Evolutionary conservation across 1,140 invertebrate genomes (phyloP).

Genomic region (Zaprionus ghesquierei): DNA sequence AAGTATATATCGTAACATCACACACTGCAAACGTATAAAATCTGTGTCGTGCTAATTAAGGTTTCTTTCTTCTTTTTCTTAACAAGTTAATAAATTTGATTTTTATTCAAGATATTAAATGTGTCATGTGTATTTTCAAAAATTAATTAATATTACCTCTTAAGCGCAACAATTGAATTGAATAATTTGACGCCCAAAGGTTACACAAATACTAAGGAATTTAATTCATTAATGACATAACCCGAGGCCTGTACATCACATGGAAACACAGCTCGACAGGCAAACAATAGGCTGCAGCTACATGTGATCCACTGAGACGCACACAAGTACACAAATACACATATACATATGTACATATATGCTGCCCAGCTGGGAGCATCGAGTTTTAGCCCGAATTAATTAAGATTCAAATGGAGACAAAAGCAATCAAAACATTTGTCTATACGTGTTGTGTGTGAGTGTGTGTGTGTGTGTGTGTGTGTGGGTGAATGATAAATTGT

Average conservation of each 20-base stretch:
- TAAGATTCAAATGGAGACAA: conserved; percentile 32
- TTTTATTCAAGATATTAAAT: too few relatives aligned
- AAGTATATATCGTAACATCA: too few relatives aligned
- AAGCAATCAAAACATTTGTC: conserved; percentile 58
- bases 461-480: conserved; percentile 6
- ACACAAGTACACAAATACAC: background rate
- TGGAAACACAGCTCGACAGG: background rate
- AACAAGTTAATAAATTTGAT: too few relatives aligned
- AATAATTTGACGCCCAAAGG: background rate
- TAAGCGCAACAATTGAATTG: background rate
- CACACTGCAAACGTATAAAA: too few relatives aligned
- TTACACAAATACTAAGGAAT: conserved; percentile 1
- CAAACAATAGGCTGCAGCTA: background rate
- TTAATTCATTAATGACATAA: conserved; percentile 43
- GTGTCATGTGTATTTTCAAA: too few relatives aligned
- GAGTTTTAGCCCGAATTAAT: conserved; percentile 26
- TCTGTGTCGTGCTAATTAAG: too few relatives aligned
- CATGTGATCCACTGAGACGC: background rate
- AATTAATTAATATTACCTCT: background rate
- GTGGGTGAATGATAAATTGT: conserved; percentile 29
- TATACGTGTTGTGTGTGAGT: background rate
- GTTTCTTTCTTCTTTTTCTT: too few relatives aligned
- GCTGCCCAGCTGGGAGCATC: conserved; percentile 49
- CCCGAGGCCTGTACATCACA: conserved; percentile 14
- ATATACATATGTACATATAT: background rate